Percentiles rank a stretch among this genome's conserved stretches.
Evolutionary conservation across 2,113 vertebrate genomes (phyloP).

Genomic region (Neotoma lepida): DNA sequence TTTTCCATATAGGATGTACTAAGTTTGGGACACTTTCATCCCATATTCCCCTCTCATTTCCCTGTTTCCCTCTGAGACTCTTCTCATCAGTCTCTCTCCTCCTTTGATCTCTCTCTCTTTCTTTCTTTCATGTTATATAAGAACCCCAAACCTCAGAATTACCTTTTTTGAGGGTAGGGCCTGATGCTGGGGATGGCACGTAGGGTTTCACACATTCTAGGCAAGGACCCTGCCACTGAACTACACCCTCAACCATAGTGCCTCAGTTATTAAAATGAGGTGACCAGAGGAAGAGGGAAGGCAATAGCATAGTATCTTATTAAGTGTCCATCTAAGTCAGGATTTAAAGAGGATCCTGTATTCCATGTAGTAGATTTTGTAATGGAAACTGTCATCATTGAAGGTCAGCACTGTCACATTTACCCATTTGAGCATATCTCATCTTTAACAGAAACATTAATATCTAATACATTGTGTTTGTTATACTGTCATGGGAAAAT

Average conservation of each 20-base stretch:
- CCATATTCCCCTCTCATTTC: not conserved
- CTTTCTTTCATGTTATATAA: not conserved
- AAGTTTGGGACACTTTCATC: not conserved
- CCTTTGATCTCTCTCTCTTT: too few species aligned
- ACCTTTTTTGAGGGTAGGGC: slow-evolving; percentile 2
- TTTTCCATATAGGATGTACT: too few species aligned
- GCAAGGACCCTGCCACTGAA: not conserved
- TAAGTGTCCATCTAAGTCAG: not conserved
- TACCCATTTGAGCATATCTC: slow-evolving; percentile 65
- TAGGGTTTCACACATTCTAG: not conserved
- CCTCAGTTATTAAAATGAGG: slow-evolving; percentile 17
- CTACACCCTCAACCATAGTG: not conserved
- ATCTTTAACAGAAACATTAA: slow-evolving; percentile 73
- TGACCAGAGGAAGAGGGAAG: not conserved
- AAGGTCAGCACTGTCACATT: slow-evolving; percentile 69
- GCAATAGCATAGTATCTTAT: not conserved
- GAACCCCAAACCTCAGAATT: not conserved
- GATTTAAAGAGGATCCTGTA: slow-evolving; percentile 53
- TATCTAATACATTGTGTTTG: slow-evolving; percentile 72
- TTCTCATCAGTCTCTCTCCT: not conserved
- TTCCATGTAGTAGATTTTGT: slow-evolving; percentile 70
- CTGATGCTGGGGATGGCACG: not conserved
- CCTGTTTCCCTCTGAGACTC: not conserved
- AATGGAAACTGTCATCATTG: slow-evolving; percentile 55
- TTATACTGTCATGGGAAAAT: slow-evolving; percentile 62